Conservation (phyloP, 2,113 vertebrate genomes). For the Nyctereutes procyonoides region DNA sequence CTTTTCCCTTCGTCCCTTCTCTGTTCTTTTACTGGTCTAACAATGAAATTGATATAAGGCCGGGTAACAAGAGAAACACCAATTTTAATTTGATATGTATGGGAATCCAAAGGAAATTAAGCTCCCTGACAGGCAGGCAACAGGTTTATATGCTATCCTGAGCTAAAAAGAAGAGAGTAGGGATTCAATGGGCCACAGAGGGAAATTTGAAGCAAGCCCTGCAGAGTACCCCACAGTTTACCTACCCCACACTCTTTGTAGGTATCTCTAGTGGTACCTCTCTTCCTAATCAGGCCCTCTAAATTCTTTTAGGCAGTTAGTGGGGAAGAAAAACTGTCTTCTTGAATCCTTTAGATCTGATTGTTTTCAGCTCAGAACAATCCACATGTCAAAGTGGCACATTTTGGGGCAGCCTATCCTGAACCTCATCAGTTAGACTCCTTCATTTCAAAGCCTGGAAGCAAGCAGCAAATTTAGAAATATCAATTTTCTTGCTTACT, state of each 20-base stretch:
- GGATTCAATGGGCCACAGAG: neutral
- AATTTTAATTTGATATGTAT: neutral
- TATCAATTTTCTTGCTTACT: neutral
- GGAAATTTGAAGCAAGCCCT: neutral
- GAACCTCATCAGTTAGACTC: neutral
- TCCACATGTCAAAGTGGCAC: neutral
- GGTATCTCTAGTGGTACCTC: neutral
- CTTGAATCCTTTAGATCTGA: neutral
- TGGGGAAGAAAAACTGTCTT: neutral
- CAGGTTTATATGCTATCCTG: neutral
- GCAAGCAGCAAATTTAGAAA: neutral
- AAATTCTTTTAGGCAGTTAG: neutral
- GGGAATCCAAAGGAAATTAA: neutral
- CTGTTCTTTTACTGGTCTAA: no score
- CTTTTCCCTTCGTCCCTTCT: no score
- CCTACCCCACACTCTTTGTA: neutral
- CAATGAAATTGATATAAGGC: neutral
- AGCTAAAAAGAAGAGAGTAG: neutral
- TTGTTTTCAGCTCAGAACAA: neutral
- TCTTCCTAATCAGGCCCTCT: neutral
- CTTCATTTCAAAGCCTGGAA: neutral
- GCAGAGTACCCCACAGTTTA: neutral
- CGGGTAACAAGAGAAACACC: neutral
- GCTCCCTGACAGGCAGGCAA: neutral
- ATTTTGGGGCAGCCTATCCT: neutral